Evolutionary conservation across 2,888 invertebrate genomes (phyloP), one percentile per base, ranked within the genome.

Genomic region (Ganaspis brasiliensis): DNA sequence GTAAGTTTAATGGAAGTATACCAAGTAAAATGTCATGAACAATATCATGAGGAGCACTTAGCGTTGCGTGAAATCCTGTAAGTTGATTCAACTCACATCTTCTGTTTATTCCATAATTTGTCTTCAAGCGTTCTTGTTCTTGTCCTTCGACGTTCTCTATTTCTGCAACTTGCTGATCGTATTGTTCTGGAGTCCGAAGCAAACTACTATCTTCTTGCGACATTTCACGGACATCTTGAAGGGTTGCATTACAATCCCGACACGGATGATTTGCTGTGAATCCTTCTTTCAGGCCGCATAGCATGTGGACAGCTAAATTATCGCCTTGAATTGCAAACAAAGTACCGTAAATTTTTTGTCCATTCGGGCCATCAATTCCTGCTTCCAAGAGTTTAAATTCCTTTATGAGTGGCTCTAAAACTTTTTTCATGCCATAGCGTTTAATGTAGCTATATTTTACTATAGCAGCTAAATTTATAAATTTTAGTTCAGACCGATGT

Each of bases 21-120:
- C 31, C 45, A 5, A 74, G 21, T 12, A 26, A 31, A 52, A 31
- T n/a, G 31, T 61, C 6, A 67, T 49, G 52, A 1, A 52, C 52
- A 14, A 74, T 12, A 55, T 74, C 67, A 52, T 61, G 74, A 9
- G 74, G 74, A n/a, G 55, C 52, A 21, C 67, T 19, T 14, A n/a
- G 8, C 0, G 52, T 35, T 52, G 63, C 31, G n/a, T n/a, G n/a
- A n/a, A n/a, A n/a, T n/a, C n/a, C n/a, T n/a, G n/a, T n/a, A n/a
- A n/a, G n/a, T n/a, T 40, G 26, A 35, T 74, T 74, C 2, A 74
- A 52, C 16, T 52, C 26, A 12, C 74, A 74, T 16, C 21, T n/a
- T n/a, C n/a, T n/a, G n/a, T n/a, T n/a, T n/a, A n/a, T n/a, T n/a
- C n/a, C n/a, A n/a, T n/a, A n/a, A n/a, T n/a, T n/a, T n/a, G n/a